Evolutionary conservation across 2,797 vertebrate genomes (phyloP).

Genomic region (Scolopax bukidnonensis): DNA sequence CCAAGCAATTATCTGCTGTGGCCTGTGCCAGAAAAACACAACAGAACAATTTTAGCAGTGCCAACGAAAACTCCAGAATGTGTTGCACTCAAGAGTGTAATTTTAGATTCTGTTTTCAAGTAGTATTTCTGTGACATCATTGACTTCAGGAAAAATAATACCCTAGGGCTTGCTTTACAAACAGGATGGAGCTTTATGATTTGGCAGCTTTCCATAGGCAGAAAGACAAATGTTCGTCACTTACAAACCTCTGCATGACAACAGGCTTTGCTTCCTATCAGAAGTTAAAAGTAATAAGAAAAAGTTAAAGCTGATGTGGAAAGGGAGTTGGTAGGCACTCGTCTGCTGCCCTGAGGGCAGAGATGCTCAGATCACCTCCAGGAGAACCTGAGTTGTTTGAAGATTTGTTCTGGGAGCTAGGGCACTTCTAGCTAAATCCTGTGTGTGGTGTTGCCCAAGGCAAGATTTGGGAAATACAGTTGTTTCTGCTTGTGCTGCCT

Average conservation of each 20-base stretch:
- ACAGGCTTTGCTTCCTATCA: slow-evolving; percentile 12
- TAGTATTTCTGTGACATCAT: slow-evolving; percentile 72
- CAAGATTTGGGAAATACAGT: neutral
- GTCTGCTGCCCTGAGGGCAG: neutral
- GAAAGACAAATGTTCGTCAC: slow-evolving; percentile 43
- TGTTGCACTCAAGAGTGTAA: slow-evolving; percentile 64
- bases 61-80: slow-evolving; percentile 72
- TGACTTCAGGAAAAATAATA: slow-evolving; percentile 69
- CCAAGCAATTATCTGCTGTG: slow-evolving; percentile 65
- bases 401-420: neutral
- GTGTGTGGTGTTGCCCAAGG: neutral
- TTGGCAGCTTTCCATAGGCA: slow-evolving; percentile 63
- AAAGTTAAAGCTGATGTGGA: neutral
- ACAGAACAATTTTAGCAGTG: slow-evolving; percentile 68
- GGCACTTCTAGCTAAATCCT: neutral
- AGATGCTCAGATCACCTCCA: neutral
- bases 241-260: slow-evolving; percentile 27
- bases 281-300: slow-evolving; percentile 1
- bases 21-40: slow-evolving; percentile 67
- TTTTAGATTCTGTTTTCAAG: slow-evolving; percentile 73
- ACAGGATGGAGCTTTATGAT: slow-evolving; percentile 68
- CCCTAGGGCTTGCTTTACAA: slow-evolving; percentile 65
- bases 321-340: neutral
- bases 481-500: slow-evolving; percentile 20
- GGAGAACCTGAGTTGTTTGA: neutral